These are phyloP conservation scores for Mythimna lalbum DNA, from an alignment of 2,888 invertebrate species.

Conservation along the genomic window DNA sequence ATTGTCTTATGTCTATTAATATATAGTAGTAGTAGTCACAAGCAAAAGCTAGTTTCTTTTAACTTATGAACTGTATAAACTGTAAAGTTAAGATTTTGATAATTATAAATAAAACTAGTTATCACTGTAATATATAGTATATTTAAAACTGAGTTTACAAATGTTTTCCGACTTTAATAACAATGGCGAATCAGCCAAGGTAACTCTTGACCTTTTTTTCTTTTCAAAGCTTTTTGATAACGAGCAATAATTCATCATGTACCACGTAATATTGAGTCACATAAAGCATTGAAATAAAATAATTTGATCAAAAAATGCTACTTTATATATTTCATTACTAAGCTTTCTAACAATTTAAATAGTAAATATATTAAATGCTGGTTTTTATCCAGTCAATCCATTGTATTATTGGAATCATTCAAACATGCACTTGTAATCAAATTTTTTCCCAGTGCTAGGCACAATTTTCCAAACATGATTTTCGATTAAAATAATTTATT, in stretches of 20 bases:
- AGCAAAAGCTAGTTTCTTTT: background rate
- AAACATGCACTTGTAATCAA: conserved; percentile 80
- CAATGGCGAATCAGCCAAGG: conserved; percentile 83
- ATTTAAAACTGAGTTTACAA: conserved; percentile 90
- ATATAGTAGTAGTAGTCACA: no score
- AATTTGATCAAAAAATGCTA: conserved; percentile 89
- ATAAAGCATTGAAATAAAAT: conserved; percentile 87
- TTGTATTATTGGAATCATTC: conserved; percentile 79
- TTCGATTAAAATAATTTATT: conserved; percentile 43
- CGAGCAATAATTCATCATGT: conserved; percentile 83
- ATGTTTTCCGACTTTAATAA: conserved; percentile 85
- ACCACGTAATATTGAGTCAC: conserved; percentile 86
- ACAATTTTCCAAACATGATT: conserved; percentile 31
- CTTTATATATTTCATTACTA: conserved; percentile 86
- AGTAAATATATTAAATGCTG: conserved; percentile 89
- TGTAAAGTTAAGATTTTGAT: conserved; percentile 6
- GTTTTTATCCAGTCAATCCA: conserved; percentile 82
- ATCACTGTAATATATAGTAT: conserved; percentile 87
- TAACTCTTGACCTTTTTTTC: conserved; percentile 79
- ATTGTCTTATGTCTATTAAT: no score
- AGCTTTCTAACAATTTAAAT: conserved; percentile 88
- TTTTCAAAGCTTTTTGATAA: conserved; percentile 80
- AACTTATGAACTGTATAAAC: conserved; percentile 6
- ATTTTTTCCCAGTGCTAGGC: conserved; percentile 46
- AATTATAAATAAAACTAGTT: conserved; percentile 70